Conservation (phyloP, 1,140 invertebrate species). For the Chironomus striatipennis region DNA sequence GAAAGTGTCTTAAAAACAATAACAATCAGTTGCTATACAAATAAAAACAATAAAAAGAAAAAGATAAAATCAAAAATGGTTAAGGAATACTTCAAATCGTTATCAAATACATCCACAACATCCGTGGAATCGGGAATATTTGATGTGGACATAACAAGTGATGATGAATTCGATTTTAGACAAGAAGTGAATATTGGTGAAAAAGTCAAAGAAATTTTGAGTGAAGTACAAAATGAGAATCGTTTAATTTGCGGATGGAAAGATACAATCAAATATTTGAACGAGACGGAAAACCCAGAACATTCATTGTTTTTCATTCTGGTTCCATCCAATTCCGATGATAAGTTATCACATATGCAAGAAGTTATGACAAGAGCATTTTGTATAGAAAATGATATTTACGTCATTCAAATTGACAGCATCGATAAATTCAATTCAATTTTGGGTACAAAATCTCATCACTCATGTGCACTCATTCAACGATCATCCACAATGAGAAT, state of each 20-base stretch:
- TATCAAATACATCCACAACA: not conserved
- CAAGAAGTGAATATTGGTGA: not conserved
- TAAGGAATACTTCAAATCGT: not conserved
- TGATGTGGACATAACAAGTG: not conserved
- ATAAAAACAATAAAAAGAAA: not conserved
- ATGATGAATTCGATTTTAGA: not conserved
- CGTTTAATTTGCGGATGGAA: conserved; percentile 1
- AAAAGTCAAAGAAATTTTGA: not conserved
- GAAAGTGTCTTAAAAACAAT: not conserved
- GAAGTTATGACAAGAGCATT: conserved; percentile 59
- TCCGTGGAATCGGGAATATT: not conserved
- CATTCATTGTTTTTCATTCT: conserved; percentile 54
- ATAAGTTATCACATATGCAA: conserved; percentile 58
- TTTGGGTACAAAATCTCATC: conserved; percentile 34
- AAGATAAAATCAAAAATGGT: not conserved
- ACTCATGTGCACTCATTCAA: conserved; percentile 47
- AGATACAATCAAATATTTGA: not conserved
- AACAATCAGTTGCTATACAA: not conserved
- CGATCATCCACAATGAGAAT: conserved; percentile 40
- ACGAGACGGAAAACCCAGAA: conserved; percentile 44
- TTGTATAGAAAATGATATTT: conserved; percentile 59
- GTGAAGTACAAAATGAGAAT: not conserved
- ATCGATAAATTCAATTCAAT: conserved; percentile 45
- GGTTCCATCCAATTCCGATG: conserved; percentile 48
- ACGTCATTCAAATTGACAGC: conserved; percentile 53